A percentile compares a stretch with the other conserved stretches of the same genome.
Evolutionary conservation across 2,888 invertebrate species (phyloP).

Genomic region (Nomada hirtipes): DNA sequence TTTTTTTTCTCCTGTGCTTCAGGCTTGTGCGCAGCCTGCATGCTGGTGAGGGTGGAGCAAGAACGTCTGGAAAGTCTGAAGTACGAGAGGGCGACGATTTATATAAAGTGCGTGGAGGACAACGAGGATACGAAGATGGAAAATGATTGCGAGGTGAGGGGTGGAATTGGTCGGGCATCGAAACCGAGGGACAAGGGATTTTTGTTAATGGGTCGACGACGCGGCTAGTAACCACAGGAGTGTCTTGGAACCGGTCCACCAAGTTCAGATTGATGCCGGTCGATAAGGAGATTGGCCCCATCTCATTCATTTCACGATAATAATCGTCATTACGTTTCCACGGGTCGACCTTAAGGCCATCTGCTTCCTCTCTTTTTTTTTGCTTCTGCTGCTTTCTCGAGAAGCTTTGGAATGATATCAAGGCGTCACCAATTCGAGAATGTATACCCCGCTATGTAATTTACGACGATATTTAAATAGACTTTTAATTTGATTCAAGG

Average conservation of each 20-base stretch:
- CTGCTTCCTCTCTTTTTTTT: conserved; percentile 51
- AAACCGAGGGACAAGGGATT: conserved; percentile 46
- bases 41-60: conserved; percentile 78
- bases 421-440: not conserved
- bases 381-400: not conserved
- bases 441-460: not conserved
- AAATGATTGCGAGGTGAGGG: conserved; percentile 60
- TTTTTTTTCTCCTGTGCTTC: conserved; percentile 29
- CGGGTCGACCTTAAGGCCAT: conserved; percentile 49
- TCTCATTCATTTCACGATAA: conserved; percentile 78
- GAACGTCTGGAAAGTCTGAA: conserved; percentile 81
- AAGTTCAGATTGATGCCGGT: conserved; percentile 72
- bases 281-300: conserved; percentile 76
- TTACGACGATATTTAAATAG: not conserved
- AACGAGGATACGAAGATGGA: conserved; percentile 75
- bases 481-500: conserved; percentile 58
- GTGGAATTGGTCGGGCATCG: conserved; percentile 16
- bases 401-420: not conserved
- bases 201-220: conserved; percentile 68
- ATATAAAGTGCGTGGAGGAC: conserved; percentile 81
- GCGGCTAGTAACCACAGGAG: conserved; percentile 64
- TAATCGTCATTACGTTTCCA: conserved; percentile 77
- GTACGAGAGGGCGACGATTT: conserved; percentile 81
- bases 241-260: conserved; percentile 67
- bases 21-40: conserved; percentile 79